Evolutionary conservation across 2,888 invertebrate genomes (phyloP).

Genomic region (Aphodius granarius): DNA sequence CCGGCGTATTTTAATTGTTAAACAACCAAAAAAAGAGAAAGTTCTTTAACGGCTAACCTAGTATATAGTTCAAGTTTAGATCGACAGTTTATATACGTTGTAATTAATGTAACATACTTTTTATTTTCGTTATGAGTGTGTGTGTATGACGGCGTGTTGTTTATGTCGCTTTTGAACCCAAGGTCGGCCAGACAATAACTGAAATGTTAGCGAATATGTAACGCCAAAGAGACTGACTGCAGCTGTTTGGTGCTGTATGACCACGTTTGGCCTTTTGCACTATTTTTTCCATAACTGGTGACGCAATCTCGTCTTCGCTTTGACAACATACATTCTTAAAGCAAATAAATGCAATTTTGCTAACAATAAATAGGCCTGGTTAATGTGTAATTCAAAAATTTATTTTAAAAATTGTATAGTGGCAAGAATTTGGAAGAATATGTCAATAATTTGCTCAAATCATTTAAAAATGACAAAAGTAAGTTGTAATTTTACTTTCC

Average conservation of each 20-base stretch:
- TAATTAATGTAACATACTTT: background rate
- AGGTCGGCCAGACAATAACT: background rate
- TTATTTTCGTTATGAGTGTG: background rate
- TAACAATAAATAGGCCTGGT: no score
- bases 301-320: background rate
- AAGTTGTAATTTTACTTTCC: no score
- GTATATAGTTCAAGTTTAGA: constrained; percentile 8
- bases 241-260: background rate
- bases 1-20: constrained; percentile 4
- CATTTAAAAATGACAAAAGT: no score
- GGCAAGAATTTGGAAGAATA: no score
- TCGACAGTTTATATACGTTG: background rate
- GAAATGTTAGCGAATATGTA: background rate
- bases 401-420: no score
- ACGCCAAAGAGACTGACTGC: background rate
- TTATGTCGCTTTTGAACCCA: background rate
- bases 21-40: constrained; percentile 5
- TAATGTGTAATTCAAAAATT: no score
- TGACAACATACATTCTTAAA: no score
- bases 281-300: background rate
- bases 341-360: no score
- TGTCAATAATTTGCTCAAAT: no score
- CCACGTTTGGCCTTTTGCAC: background rate
- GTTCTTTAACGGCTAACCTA: background rate
- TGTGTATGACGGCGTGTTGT: background rate